phyloP scores from a whole-genome alignment of 2,888 invertebrate genomes.

The Cryptus viduatorius region DNA sequence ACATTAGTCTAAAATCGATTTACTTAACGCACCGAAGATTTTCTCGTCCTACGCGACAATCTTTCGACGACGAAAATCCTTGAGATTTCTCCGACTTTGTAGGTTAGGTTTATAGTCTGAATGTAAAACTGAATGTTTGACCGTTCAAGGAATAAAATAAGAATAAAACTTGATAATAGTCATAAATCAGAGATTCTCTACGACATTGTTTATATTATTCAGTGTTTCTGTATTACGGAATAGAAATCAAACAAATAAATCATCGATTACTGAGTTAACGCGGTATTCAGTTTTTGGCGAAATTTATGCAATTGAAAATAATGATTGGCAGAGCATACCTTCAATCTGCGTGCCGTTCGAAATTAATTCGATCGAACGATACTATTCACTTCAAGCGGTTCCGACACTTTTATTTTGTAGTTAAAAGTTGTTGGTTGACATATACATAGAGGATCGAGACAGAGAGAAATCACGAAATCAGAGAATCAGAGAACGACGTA shows the following conservation, averaged over 20 bases:
- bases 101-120: conserved; percentile 23
- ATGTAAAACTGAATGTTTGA: not conserved
- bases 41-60: not conserved
- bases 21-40: not conserved
- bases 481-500: not conserved
- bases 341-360: not conserved
- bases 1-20: not conserved
- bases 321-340: not conserved
- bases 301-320: not conserved
- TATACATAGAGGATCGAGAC: conserved; percentile 13
- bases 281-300: not conserved
- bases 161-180: conserved; percentile 14
- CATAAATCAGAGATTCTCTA: conserved; percentile 9
- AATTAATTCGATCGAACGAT: conserved; percentile 33
- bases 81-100: not conserved
- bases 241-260: not conserved
- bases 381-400: conserved; percentile 14
- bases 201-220: not conserved
- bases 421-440: conserved; percentile 40
- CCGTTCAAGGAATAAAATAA: not conserved
- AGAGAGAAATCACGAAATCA: conserved; percentile 9
- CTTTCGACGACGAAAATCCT: not conserved
- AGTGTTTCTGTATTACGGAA: not conserved
- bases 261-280: not conserved
- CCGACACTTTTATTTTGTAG: conserved; percentile 37